Conservation (phyloP, 2,797 vertebrate species). For the Anomalospiza imberbis region DNA sequence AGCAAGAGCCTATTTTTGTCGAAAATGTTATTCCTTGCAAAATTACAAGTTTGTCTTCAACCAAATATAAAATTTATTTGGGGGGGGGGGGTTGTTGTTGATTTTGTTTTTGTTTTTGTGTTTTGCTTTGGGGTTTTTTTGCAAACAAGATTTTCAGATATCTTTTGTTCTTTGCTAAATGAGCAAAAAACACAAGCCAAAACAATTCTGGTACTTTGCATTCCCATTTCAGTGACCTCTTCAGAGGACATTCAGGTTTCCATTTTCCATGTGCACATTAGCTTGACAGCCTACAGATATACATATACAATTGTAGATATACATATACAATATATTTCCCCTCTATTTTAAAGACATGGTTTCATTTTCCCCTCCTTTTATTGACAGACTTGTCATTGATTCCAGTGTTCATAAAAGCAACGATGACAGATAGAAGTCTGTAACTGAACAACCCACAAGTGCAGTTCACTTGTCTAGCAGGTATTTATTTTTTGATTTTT, state of each 20-base stretch:
- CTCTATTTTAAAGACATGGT: constrained; percentile 20
- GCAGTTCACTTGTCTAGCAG: neutral
- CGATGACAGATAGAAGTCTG: constrained; percentile 43
- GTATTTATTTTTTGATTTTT: neutral
- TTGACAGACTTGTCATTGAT: constrained; percentile 33
- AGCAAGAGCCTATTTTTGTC: neutral
- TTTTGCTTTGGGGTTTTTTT: neutral
- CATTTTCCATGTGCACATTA: neutral
- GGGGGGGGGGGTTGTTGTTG: accelerated
- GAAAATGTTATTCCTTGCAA: neutral
- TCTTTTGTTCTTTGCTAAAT: neutral
- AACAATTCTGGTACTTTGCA: neutral
- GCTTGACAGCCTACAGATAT: constrained; percentile 38
- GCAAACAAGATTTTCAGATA: neutral
- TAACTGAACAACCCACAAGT: constrained; percentile 9
- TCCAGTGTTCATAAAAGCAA: constrained; percentile 26
- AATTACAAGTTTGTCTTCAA: neutral
- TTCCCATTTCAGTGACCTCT: neutral
- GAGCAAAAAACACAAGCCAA: neutral
- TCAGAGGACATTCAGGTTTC: neutral
- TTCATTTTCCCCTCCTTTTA: constrained; percentile 48
- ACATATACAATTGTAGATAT: neutral
- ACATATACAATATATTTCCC: neutral
- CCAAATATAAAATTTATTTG: neutral
- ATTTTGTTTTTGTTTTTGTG: neutral